A percentile compares a stretch with the other conserved stretches of the same genome.
These are phyloP conservation scores for Brachylomia viminalis DNA, from an alignment of 2,888 invertebrate species.

Conservation along the genomic window DNA sequence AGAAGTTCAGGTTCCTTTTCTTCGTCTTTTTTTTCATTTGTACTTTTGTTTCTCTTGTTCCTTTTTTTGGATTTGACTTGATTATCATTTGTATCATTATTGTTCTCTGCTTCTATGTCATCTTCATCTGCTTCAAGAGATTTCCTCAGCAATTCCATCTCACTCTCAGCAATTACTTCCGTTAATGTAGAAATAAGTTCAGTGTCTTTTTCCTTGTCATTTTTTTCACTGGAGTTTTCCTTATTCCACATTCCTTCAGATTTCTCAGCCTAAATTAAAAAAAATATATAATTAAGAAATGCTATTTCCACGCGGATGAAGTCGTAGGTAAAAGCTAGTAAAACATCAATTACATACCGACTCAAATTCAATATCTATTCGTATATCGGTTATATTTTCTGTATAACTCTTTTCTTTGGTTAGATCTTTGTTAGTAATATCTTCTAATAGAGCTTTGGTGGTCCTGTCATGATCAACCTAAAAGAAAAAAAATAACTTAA, in stretches of 20 bases:
- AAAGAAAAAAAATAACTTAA: neutral
- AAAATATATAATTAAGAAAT: neutral
- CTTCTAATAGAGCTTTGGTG: slow-evolving; percentile 8
- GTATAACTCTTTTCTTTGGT: slow-evolving; percentile 12
- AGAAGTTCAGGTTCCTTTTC: no score
- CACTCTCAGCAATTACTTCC: slow-evolving; percentile 17
- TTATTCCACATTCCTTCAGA: slow-evolving; percentile 9
- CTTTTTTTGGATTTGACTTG: slow-evolving; percentile 3
- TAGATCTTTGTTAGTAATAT: slow-evolving; percentile 4
- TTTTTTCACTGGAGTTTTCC: slow-evolving; percentile 2
- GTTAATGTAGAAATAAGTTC: slow-evolving; percentile 19
- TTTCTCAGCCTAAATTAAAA: slow-evolving; percentile 5
- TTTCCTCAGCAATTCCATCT: slow-evolving; percentile 8
- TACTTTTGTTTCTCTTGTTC: no score
- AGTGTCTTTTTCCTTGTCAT: neutral
- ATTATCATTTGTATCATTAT: slow-evolving; percentile 3
- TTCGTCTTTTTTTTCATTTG: no score
- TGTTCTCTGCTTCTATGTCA: slow-evolving; percentile 15
- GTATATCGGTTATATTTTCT: slow-evolving; percentile 2
- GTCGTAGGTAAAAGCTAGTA: slow-evolving; percentile 5
- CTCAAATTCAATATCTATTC: slow-evolving; percentile 15
- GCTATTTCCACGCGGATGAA: neutral
- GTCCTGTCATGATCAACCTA: neutral
- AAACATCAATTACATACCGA: slow-evolving; percentile 9
- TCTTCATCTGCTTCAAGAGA: slow-evolving; percentile 15